Conservation (phyloP, 2,888 invertebrate genomes). For the Lacanobia wlatinum region DNA sequence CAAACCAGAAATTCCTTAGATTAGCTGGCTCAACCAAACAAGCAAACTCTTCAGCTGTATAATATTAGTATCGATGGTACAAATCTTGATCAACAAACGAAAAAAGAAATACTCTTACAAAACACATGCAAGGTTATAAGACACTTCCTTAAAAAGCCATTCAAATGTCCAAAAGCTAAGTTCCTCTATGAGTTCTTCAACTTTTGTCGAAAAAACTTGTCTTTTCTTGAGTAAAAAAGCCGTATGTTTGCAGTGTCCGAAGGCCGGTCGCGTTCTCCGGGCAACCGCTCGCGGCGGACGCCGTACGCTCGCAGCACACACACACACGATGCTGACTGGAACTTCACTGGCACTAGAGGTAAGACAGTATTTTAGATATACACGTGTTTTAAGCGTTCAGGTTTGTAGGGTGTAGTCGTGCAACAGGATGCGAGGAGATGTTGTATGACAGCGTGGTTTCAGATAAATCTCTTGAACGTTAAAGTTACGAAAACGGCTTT, state of each 20-base stretch:
- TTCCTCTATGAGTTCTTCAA: slow-evolving; percentile 9
- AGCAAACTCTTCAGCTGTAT: too few relatives aligned
- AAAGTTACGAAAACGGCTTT: too few relatives aligned
- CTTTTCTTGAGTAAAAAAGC: slow-evolving; percentile 31
- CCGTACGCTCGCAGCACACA: slow-evolving; percentile 84
- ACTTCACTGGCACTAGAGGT: slow-evolving; percentile 88
- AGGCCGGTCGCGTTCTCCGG: slow-evolving; percentile 70
- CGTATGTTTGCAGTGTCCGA: slow-evolving; percentile 79
- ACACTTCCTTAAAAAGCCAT: background rate
- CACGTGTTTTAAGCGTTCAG: background rate
- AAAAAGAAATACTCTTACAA: background rate
- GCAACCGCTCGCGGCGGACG: slow-evolving; percentile 85
- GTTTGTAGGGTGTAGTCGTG: background rate
- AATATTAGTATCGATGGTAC: too few relatives aligned
- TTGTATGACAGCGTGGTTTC: background rate
- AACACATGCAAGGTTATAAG: background rate
- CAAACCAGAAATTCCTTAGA: too few relatives aligned
- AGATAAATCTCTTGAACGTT: too few relatives aligned
- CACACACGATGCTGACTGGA: slow-evolving; percentile 87
- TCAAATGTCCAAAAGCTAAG: slow-evolving; percentile 8
- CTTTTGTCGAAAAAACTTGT: slow-evolving; percentile 11
- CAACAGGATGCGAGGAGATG: background rate
- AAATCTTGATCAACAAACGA: too few relatives aligned
- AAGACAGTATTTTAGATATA: slow-evolving; percentile 11
- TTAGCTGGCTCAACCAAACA: too few relatives aligned